Percentiles rank a stretch among this genome's conserved stretches.
Evolutionary conservation across 1,140 invertebrate genomes (phyloP).

Genomic region (Drosophila pandora): DNA sequence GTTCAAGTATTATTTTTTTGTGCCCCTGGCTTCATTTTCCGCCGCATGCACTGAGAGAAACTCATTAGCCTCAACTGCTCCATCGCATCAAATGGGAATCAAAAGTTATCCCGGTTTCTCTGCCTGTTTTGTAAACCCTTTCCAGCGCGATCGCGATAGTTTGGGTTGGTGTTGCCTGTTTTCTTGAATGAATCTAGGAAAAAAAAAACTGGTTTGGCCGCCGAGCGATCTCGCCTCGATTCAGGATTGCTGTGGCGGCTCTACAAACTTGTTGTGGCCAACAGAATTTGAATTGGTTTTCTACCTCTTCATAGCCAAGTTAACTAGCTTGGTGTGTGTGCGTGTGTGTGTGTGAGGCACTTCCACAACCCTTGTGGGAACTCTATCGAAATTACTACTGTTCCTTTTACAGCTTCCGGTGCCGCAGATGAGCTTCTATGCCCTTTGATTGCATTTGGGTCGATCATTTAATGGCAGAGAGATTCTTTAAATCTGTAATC

Average conservation of each 20-base stretch:
- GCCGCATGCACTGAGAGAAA: slow-evolving; percentile 11
- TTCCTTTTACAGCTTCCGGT: slow-evolving; percentile 76
- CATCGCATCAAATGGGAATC: no score
- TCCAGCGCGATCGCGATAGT: slow-evolving; percentile 22
- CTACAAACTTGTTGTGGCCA: slow-evolving; percentile 51
- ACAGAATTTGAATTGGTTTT: slow-evolving; percentile 50
- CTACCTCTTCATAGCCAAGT: slow-evolving; percentile 24
- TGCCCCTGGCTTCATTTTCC: slow-evolving; percentile 24
- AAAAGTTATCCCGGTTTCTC: background rate
- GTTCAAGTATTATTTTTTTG: slow-evolving; percentile 68
- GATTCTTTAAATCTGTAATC: slow-evolving; percentile 45
- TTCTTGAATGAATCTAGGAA: slow-evolving; percentile 79
- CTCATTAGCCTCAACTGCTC: background rate
- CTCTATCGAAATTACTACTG: slow-evolving; percentile 72
- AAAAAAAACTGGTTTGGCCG: slow-evolving; percentile 72
- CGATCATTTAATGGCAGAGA: background rate
- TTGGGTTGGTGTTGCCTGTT: slow-evolving; percentile 61
- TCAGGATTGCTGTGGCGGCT: slow-evolving; percentile 43
- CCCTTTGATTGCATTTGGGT: slow-evolving; percentile 44
- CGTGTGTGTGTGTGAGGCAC: slow-evolving; percentile 13
- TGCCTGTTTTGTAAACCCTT: slow-evolving; percentile 60
- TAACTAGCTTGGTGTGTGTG: slow-evolving; percentile 13
- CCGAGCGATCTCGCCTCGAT: slow-evolving; percentile 48
- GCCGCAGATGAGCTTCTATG: slow-evolving; percentile 42
- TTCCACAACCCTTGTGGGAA: slow-evolving; percentile 62